Evolutionary conservation across 2,113 vertebrate species (phyloP).

Genomic region (Tylochromis polylepis): DNA sequence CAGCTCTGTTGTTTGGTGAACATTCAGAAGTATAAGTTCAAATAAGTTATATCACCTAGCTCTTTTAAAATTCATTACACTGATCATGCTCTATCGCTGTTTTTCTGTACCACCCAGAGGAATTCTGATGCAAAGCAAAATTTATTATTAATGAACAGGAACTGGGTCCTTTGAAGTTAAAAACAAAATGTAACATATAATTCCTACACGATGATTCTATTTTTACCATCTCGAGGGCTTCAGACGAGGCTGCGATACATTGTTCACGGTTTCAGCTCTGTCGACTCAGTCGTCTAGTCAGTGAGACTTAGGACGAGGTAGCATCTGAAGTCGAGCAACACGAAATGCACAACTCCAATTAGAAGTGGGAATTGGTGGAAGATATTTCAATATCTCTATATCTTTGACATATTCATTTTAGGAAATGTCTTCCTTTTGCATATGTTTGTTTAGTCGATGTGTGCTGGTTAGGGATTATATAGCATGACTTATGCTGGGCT

Average conservation of each 20-base stretch:
- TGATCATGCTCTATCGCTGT: neutral
- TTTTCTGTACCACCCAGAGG: neutral
- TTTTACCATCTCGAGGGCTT: neutral
- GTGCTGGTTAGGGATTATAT: conserved; percentile 49
- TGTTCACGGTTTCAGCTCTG: neutral
- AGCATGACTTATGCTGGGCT: conserved; percentile 9
- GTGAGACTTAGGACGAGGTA: neutral
- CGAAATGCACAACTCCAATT: neutral
- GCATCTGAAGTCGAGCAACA: conserved; percentile 2
- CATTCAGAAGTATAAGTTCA: conserved; percentile 23
- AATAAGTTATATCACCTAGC: neutral
- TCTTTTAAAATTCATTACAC: neutral
- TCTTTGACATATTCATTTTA: neutral
- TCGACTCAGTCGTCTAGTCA: neutral
- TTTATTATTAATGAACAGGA: neutral
- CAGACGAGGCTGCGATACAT: neutral
- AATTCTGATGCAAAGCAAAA: neutral
- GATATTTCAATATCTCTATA: neutral
- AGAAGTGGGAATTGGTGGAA: neutral
- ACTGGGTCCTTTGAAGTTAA: neutral
- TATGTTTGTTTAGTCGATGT: conserved; percentile 5
- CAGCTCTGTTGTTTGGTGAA: conserved; percentile 60
- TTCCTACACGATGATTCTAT: neutral
- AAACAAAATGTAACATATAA: neutral
- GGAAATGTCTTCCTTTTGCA: neutral